phyloP scores from a whole-genome alignment of 2,113 vertebrate species.

The Muntiacus reevesi region DNA sequence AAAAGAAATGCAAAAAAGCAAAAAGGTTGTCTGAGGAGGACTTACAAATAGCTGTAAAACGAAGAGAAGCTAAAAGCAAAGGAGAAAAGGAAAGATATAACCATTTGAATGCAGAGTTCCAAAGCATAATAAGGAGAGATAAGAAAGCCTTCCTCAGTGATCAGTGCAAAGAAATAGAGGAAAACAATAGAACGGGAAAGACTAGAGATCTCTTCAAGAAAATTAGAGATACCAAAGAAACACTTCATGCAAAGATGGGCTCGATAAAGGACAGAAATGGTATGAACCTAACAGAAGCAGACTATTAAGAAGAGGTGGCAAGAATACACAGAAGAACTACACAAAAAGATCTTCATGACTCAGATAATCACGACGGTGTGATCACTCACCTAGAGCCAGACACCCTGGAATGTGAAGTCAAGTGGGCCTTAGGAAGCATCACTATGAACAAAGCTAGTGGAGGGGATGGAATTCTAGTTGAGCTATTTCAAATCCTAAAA shows the following conservation, averaged over 20 bases:
- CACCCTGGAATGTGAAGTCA: not conserved
- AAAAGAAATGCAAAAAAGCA: not conserved
- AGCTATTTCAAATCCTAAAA: not conserved
- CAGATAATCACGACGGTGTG: not conserved
- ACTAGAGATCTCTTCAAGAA: not conserved
- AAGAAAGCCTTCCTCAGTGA: not conserved
- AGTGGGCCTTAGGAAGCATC: not conserved
- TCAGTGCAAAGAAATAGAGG: not conserved
- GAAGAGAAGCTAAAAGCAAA: not conserved
- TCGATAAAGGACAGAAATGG: not conserved
- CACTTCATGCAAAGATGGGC: not conserved
- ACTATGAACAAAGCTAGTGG: not conserved
- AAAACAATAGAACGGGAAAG: not conserved
- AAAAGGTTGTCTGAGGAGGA: not conserved
- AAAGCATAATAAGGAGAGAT: not conserved
- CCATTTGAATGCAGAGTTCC: not conserved
- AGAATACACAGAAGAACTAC: not conserved
- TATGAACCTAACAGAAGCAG: not conserved
- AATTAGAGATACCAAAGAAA: not conserved
- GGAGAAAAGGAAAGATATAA: not conserved
- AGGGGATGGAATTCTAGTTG: not conserved
- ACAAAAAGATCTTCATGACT: not conserved
- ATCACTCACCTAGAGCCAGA: not conserved
- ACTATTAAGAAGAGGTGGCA: not conserved
- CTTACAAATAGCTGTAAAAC: not conserved